A percentile compares a stretch with the other conserved stretches of the same genome.
phyloP scores from a whole-genome alignment of 30 jellyfish, hydroid and myxozoan species.

The Turritopsis rubra region DNA sequence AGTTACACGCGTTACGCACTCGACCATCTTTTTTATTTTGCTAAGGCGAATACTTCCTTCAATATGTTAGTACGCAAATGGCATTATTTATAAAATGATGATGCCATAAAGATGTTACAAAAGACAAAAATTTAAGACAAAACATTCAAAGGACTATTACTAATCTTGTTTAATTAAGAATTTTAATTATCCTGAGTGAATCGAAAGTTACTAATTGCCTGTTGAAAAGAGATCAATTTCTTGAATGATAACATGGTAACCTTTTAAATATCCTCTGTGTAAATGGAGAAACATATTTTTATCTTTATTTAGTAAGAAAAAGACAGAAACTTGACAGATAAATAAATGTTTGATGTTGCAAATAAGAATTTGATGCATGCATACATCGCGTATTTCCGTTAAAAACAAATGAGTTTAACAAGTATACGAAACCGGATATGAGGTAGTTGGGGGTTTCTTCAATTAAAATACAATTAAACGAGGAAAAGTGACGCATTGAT shows the following conservation, averaged over 20 bases:
- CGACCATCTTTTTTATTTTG: not conserved
- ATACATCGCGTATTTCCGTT: not conserved
- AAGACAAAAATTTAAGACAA: too few species aligned
- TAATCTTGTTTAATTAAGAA: not conserved
- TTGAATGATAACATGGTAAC: not conserved
- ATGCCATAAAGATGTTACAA: not conserved
- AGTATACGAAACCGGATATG: not conserved
- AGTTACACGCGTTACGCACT: not conserved
- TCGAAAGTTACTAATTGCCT: not conserved
- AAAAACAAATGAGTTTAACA: not conserved
- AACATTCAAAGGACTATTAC: not conserved
- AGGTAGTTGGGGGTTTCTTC: not conserved
- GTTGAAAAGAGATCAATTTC: not conserved
- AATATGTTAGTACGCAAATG: too few species aligned
- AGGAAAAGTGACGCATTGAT: not conserved
- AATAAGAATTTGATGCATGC: not conserved
- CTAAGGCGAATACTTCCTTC: not conserved
- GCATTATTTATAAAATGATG: too few species aligned
- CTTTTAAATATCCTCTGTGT: not conserved
- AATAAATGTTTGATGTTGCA: not conserved
- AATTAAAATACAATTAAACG: not conserved
- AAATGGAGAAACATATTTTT: not conserved
- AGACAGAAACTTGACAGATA: too few species aligned
- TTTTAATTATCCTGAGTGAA: not conserved
- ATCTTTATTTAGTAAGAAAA: not conserved